These are phyloP conservation scores for Chesias legatella DNA, from an alignment of 2,888 invertebrate species.

Conservation along the genomic window DNA sequence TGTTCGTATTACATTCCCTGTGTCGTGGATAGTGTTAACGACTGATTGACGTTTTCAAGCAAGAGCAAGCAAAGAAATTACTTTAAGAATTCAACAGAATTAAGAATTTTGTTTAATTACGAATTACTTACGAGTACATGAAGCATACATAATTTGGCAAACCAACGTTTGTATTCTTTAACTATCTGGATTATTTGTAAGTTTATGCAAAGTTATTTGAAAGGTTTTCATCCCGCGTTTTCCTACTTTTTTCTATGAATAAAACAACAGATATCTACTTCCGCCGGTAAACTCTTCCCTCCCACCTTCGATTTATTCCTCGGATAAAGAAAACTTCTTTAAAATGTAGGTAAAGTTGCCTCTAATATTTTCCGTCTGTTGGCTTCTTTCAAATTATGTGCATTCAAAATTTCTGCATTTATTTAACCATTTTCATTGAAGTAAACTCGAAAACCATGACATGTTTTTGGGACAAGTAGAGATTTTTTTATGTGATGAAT, in stretches of 20 bases:
- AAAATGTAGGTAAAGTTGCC: conserved; percentile 75
- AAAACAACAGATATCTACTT: conserved; percentile 78
- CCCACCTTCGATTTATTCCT: conserved; percentile 79
- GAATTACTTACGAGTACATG: too few species aligned
- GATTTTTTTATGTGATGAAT: too few species aligned
- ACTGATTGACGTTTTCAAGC: too few species aligned
- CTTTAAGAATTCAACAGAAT: too few species aligned
- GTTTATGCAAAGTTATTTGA: conserved; percentile 1
- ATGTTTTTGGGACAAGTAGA: too few species aligned
- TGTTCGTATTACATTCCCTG: too few species aligned
- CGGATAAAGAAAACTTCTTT: conserved; percentile 77
- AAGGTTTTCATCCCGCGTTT: conserved; percentile 30
- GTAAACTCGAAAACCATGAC: too few species aligned
- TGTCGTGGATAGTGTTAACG: too few species aligned
- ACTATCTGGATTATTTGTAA: neutral
- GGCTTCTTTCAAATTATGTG: conserved; percentile 68
- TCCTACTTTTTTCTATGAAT: conserved; percentile 73
- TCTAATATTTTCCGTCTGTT: conserved; percentile 76
- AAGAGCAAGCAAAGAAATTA: too few species aligned
- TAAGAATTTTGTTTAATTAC: too few species aligned
- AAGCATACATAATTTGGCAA: too few species aligned
- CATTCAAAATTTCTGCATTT: conserved; percentile 57
- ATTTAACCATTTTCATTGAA: conserved; percentile 18
- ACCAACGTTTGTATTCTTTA: too few species aligned
- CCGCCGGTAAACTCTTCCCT: conserved; percentile 68